A percentile compares a stretch with the other conserved stretches of the same genome.
phyloP scores from a whole-genome alignment of 2,888 invertebrate genomes.

The Dicyrtomina minuta region DNA sequence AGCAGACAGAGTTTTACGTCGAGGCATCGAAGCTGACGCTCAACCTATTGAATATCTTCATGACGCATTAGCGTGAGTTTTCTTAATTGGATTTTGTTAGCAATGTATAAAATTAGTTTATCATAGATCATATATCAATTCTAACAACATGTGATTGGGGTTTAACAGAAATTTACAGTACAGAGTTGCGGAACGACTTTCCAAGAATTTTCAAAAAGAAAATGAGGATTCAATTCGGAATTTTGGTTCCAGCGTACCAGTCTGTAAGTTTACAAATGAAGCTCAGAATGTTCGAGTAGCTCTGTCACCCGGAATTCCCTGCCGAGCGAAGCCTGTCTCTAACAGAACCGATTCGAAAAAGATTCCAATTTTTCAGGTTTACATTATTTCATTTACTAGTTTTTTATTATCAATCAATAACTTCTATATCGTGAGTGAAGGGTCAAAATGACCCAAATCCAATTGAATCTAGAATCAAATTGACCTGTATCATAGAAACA shows the following conservation, averaged over 20 bases:
- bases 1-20: slow-evolving; percentile 77
- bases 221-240: slow-evolving; percentile 24
- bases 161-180: slow-evolving; percentile 28
- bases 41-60: slow-evolving; percentile 76
- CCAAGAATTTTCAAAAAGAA: slow-evolving; percentile 6
- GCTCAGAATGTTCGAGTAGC: slow-evolving; percentile 42
- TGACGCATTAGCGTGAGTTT: slow-evolving; percentile 67
- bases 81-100: not conserved
- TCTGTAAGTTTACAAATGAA: slow-evolving; percentile 38
- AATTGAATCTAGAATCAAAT: too few species aligned
- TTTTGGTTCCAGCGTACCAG: slow-evolving; percentile 47
- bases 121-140: too few species aligned
- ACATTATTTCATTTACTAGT: not conserved
- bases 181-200: slow-evolving; percentile 35
- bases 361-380: slow-evolving; percentile 23
- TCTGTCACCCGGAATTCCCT: slow-evolving; percentile 39
- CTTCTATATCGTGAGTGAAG: too few species aligned
- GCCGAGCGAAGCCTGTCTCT: slow-evolving; percentile 15
- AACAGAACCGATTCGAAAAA: slow-evolving; percentile 5
- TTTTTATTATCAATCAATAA: too few species aligned
- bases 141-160: not conserved
- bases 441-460: too few species aligned
- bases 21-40: slow-evolving; percentile 74
- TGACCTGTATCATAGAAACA: too few species aligned
- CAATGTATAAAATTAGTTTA: not conserved